phyloP scores from a whole-genome alignment of 2,113 vertebrate species.

The Corydoras sp. region DNA sequence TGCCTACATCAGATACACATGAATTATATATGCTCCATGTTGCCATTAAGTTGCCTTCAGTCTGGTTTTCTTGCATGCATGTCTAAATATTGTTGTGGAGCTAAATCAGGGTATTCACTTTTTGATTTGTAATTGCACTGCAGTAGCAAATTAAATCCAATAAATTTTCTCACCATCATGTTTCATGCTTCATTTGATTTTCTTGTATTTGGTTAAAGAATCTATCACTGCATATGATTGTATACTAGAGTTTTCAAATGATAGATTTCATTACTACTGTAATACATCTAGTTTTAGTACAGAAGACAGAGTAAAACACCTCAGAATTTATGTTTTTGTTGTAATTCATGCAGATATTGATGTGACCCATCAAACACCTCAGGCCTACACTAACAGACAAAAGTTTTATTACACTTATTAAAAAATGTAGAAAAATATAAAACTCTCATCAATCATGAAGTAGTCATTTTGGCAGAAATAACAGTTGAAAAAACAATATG shows the following conservation, averaged over 20 bases:
- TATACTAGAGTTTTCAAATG: slow-evolving; percentile 45
- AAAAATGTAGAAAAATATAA: too few relatives aligned
- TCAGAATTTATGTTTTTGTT: too few relatives aligned
- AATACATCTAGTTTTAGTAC: too few relatives aligned
- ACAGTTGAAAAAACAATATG: too few relatives aligned
- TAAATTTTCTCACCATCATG: slow-evolving; percentile 62
- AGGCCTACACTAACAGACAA: too few relatives aligned
- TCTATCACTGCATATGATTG: slow-evolving; percentile 46
- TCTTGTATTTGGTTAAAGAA: slow-evolving; percentile 53
- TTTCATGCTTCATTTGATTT: slow-evolving; percentile 55
- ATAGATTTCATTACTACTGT: too few relatives aligned
- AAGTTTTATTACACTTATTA: too few relatives aligned
- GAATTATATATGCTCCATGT: slow-evolving; percentile 76
- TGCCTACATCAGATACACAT: slow-evolving; percentile 76
- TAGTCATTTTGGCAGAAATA: too few relatives aligned
- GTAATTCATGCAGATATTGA: too few relatives aligned
- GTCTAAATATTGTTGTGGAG: slow-evolving; percentile 68
- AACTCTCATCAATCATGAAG: too few relatives aligned
- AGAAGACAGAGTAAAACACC: too few relatives aligned
- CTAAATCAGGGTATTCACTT: slow-evolving; percentile 72
- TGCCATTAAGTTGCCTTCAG: slow-evolving; percentile 70
- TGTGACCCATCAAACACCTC: too few relatives aligned
- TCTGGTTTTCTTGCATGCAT: slow-evolving; percentile 61
- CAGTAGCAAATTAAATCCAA: slow-evolving; percentile 53
- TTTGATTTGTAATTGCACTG: slow-evolving; percentile 51